Evolutionary conservation across 2,113 vertebrate genomes (phyloP).

Genomic region (Corydoras maculifer): DNA sequence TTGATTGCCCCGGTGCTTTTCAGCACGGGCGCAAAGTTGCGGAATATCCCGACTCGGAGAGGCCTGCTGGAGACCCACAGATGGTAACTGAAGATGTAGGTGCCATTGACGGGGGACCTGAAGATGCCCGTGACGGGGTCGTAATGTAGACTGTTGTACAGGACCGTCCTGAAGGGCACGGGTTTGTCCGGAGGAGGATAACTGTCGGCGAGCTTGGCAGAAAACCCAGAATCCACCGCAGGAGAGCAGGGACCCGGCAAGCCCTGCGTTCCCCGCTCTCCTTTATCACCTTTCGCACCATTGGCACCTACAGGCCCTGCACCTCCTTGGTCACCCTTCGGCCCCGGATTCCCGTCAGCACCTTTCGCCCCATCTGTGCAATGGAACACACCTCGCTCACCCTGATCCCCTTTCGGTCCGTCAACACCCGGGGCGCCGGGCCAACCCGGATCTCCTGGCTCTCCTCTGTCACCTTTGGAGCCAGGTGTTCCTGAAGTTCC

Average conservation of each 20-base stretch:
- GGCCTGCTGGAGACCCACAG: constrained; percentile 14
- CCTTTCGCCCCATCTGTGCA: constrained; percentile 57
- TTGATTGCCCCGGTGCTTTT: constrained; percentile 39
- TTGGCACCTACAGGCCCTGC: constrained; percentile 40
- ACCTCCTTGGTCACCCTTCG: constrained; percentile 49
- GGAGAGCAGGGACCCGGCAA: constrained; percentile 55
- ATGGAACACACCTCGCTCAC: constrained; percentile 51
- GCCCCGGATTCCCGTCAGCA: constrained; percentile 42
- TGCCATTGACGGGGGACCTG: constrained; percentile 58
- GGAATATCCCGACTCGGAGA: constrained; percentile 58
- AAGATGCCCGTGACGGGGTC: constrained; percentile 36
- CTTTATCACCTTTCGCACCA: constrained; percentile 41
- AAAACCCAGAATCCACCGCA: constrained; percentile 59
- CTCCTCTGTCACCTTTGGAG: constrained; percentile 46
- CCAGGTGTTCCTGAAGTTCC: constrained; percentile 50
- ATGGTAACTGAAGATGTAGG: constrained; percentile 60
- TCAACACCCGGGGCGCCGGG: constrained; percentile 45
- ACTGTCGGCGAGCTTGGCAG: constrained; percentile 26
- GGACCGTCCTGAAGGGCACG: constrained; percentile 46
- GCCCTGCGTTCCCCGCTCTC: constrained; percentile 47
- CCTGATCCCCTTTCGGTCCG: constrained; percentile 57
- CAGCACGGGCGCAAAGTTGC: constrained; percentile 42
- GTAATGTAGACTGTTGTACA: constrained; percentile 51
- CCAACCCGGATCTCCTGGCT: constrained; percentile 49
- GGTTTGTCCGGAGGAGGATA: constrained; percentile 42